These are phyloP conservation scores for Lysandra coridon DNA, from an alignment of 2,888 invertebrate species.

Conservation along the genomic window DNA sequence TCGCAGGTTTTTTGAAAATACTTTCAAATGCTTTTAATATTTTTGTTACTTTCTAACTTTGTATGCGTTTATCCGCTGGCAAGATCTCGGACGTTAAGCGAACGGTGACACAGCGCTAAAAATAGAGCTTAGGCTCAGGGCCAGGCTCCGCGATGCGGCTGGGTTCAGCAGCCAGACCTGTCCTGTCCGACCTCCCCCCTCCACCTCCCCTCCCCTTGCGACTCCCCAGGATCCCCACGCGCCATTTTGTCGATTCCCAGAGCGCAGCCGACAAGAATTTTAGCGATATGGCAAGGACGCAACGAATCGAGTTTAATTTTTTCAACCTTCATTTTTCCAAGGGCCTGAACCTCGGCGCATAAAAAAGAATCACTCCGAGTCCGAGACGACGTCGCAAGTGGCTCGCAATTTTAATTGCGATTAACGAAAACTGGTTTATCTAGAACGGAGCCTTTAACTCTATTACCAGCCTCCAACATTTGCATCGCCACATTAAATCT, in stretches of 20 bases:
- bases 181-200: conserved; percentile 56
- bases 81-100: conserved; percentile 55
- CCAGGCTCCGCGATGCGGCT: conserved; percentile 55
- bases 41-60: conserved; percentile 46
- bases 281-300: conserved; percentile 59
- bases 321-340: conserved; percentile 39
- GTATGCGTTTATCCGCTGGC: conserved; percentile 48
- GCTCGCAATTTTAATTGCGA: conserved; percentile 29
- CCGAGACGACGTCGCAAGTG: neutral
- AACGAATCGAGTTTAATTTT: conserved; percentile 49
- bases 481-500: neutral
- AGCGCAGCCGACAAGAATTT: conserved; percentile 57
- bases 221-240: conserved; percentile 55
- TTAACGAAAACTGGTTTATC: conserved; percentile 31
- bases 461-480: conserved; percentile 16
- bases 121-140: conserved; percentile 65
- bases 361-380: conserved; percentile 26
- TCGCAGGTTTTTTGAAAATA: neutral
- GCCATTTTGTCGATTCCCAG: conserved; percentile 71
- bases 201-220: conserved; percentile 51
- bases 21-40: conserved; percentile 13
- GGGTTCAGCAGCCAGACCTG: conserved; percentile 46
- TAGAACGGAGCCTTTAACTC: conserved; percentile 29
- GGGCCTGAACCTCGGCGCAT: conserved; percentile 24
- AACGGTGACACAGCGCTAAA: conserved; percentile 78